Percentiles rank a stretch among this genome's conserved stretches.
Evolutionary conservation across 2,113 vertebrate species (phyloP).

Genomic region (Candoia aspera): DNA sequence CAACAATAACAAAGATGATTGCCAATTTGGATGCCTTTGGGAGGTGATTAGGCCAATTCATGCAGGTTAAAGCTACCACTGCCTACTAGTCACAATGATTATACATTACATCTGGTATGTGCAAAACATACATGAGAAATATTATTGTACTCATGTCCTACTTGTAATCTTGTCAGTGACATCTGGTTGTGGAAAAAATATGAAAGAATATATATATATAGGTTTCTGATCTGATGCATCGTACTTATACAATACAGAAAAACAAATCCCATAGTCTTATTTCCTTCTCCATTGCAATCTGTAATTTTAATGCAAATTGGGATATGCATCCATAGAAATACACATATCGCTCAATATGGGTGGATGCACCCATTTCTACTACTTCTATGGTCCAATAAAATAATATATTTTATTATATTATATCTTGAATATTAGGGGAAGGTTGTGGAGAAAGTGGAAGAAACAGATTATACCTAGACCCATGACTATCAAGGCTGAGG

Average conservation of each 20-base stretch:
- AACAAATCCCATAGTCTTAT: not conserved
- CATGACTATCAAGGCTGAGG: not conserved
- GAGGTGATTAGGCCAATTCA: not conserved
- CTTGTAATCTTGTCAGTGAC: not conserved
- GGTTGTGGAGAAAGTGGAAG: not conserved
- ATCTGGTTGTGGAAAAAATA: not conserved
- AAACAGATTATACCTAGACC: not conserved
- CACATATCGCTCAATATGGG: not conserved
- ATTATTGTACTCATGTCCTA: not conserved
- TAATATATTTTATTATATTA: no score
- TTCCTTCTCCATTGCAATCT: not conserved
- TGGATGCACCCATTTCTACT: not conserved
- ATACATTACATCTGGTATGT: not conserved
- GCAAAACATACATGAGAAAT: not conserved
- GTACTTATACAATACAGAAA: not conserved
- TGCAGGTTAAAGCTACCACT: not conserved
- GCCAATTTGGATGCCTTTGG: not conserved
- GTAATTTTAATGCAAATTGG: not conserved
- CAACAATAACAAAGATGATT: not conserved
- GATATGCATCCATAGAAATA: not conserved
- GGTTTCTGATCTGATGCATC: not conserved
- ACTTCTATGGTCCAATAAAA: not conserved
- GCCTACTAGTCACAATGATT: not conserved
- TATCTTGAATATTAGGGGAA: not conserved
- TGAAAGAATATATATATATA: not conserved